A percentile compares a stretch with the other conserved stretches of the same genome.
Conservation (phyloP, 1,140 invertebrate genomes). For the Aphaenogaster rudis region DNA sequence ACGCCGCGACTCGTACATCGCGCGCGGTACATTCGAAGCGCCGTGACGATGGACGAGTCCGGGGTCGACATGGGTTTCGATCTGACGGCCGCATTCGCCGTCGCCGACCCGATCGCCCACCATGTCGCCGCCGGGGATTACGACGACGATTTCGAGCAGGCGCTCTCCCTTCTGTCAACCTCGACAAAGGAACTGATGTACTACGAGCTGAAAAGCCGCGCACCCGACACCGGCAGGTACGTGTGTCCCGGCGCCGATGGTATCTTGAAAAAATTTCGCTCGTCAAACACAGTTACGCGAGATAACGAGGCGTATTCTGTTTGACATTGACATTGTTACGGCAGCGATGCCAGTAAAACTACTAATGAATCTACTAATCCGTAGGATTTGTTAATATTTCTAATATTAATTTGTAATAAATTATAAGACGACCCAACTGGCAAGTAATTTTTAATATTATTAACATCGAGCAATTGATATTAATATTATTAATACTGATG, state of each 20-base stretch:
- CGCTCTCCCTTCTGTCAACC: slow-evolving; percentile 78
- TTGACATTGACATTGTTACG: slow-evolving; percentile 5
- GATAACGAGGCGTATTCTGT: slow-evolving; percentile 6
- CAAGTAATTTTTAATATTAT: neutral
- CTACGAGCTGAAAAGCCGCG: slow-evolving; percentile 89
- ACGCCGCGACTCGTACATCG: neutral
- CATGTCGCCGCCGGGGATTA: slow-evolving; percentile 61
- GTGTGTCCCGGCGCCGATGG: slow-evolving; percentile 63
- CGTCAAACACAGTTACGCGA: slow-evolving; percentile 1
- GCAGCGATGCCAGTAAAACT: neutral
- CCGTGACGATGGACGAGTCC: slow-evolving; percentile 87
- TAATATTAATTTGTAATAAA: neutral
- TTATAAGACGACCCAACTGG: no score
- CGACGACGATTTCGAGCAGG: slow-evolving; percentile 81
- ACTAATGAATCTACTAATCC: neutral
- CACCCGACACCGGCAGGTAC: slow-evolving; percentile 90
- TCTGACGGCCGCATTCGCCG: slow-evolving; percentile 88
- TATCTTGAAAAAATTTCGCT: neutral
- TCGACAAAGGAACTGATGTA: slow-evolving; percentile 90
- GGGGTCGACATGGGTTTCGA: slow-evolving; percentile 92
- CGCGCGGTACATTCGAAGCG: slow-evolving; percentile 55
- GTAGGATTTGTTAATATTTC: neutral
- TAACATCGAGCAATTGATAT: slow-evolving; percentile 5
- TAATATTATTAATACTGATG: neutral
- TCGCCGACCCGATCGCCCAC: slow-evolving; percentile 20